A percentile compares a stretch with the other conserved stretches of the same genome.
Evolutionary conservation across 2,888 invertebrate genomes (phyloP).

Genomic region (Capitulum mitella): DNA sequence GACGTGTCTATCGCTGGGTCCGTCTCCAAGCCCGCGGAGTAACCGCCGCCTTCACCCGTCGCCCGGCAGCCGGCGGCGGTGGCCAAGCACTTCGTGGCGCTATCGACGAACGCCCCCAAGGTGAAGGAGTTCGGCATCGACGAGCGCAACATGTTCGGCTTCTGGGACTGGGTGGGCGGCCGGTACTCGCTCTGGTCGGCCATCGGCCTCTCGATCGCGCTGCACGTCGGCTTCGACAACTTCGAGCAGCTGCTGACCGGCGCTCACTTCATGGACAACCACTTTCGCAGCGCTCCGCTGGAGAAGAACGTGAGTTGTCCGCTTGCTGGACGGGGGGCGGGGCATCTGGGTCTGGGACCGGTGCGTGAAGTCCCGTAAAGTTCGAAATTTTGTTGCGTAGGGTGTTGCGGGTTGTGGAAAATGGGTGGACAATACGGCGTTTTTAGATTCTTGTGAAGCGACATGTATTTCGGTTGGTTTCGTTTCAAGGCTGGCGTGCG

Average conservation of each 20-base stretch:
- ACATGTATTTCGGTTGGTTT: no score
- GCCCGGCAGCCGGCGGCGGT: constrained; percentile 54
- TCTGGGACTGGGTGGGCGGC: constrained; percentile 99
- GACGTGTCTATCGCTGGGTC: no score
- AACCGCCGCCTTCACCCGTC: neutral
- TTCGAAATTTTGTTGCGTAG: no score
- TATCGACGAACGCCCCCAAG: constrained; percentile 89
- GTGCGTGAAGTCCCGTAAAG: no score
- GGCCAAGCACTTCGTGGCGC: constrained; percentile 94
- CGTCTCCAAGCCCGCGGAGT: no score
- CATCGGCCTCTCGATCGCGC: constrained; percentile 91
- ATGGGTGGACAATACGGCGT: no score
- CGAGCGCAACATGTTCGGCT: constrained; percentile 96
- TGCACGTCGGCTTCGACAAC: constrained; percentile 89
- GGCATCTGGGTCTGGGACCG: no score
- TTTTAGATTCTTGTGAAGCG: no score
- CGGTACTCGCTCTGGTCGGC: constrained; percentile 98
- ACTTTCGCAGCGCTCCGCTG: constrained; percentile 76
- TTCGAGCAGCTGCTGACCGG: constrained; percentile 86
- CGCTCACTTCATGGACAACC: constrained; percentile 87
- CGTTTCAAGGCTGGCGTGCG: no score
- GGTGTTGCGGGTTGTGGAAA: no score
- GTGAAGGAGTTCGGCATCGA: constrained; percentile 98
- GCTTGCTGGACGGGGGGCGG: neutral
- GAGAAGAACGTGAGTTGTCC: constrained; percentile 71